These are phyloP conservation scores for Rotaria socialis DNA, from an alignment of 2,888 invertebrate species.

Conservation along the genomic window DNA sequence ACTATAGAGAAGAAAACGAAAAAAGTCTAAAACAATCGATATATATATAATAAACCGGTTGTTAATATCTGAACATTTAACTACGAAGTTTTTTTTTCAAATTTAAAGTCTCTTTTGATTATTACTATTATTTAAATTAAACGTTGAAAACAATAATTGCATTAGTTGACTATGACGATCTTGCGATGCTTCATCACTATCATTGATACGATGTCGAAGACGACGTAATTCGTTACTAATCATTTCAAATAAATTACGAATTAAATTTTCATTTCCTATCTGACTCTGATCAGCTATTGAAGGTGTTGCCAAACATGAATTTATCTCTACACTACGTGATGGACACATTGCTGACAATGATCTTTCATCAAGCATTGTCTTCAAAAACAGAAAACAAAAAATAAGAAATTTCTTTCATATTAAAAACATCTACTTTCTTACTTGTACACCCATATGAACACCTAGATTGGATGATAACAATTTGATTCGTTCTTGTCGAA, in stretches of 20 bases:
- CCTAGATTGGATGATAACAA: neutral
- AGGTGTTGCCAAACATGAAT: neutral
- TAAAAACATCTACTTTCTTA: neutral
- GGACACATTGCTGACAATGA: neutral
- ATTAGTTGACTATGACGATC: slow-evolving; percentile 7
- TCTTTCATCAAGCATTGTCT: neutral
- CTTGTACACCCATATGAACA: neutral
- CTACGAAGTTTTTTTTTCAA: neutral
- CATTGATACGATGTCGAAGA: slow-evolving; percentile 21
- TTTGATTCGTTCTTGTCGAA: neutral
- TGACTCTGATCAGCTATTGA: neutral
- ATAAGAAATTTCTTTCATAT: neutral
- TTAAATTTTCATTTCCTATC: neutral
- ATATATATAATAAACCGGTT: neutral
- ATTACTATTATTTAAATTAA: slow-evolving; percentile 12
- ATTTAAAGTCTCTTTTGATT: neutral
- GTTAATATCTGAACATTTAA: neutral
- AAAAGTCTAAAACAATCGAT: neutral
- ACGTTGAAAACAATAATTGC: neutral
- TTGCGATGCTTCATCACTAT: slow-evolving; percentile 7
- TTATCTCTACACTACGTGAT: neutral
- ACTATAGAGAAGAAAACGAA: neutral
- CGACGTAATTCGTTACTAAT: slow-evolving; percentile 5
- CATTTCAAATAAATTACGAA: slow-evolving; percentile 16
- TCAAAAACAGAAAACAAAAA: neutral